Percentiles rank a stretch among this genome's conserved stretches.
Conservation (phyloP, 1,140 invertebrate genomes). For the Carposina sasakii region DNA sequence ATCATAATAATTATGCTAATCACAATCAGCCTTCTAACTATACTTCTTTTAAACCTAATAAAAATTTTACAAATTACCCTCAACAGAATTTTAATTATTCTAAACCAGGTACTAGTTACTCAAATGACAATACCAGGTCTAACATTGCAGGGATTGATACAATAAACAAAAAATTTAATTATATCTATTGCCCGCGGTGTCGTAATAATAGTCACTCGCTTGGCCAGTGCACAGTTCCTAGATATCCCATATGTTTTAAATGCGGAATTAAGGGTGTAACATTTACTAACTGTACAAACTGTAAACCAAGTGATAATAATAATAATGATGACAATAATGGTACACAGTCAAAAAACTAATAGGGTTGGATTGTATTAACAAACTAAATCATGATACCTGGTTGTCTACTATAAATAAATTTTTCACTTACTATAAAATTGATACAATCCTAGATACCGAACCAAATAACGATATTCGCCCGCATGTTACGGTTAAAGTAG, state of each 20-base stretch:
- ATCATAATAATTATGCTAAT: no score
- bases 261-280: constrained; percentile 20
- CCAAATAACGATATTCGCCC: constrained; percentile 15
- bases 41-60: no score
- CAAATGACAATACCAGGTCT: constrained; percentile 10
- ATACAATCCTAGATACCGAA: constrained; percentile 6
- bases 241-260: constrained; percentile 25
- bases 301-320: constrained; percentile 8
- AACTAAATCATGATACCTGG: constrained; percentile 10
- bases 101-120: neutral
- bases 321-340: no score
- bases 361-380: constrained; percentile 7
- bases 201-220: constrained; percentile 10
- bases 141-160: constrained; percentile 9
- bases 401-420: neutral
- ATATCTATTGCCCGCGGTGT: constrained; percentile 13
- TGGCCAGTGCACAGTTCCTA: neutral
- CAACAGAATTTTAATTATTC: neutral
- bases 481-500: constrained; percentile 10
- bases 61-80: neutral
- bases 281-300: constrained; percentile 15
- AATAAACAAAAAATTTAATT: neutral
- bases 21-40: no score
- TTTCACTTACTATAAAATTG: constrained; percentile 5
- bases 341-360: constrained; percentile 25